Evolutionary conservation across 2,797 vertebrate genomes (phyloP).

Genomic region (Bryconaethiops microstoma): DNA sequence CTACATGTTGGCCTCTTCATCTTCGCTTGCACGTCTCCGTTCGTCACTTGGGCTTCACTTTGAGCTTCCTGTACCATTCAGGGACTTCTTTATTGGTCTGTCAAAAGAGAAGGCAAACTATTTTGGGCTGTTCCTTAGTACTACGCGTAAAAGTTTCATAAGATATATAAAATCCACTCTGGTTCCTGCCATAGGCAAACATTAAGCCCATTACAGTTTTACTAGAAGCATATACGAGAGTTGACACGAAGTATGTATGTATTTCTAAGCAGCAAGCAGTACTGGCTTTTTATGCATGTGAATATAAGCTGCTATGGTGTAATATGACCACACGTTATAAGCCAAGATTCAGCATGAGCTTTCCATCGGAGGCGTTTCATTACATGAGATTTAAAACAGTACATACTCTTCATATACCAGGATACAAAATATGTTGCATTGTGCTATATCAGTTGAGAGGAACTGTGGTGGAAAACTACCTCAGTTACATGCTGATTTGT

Average conservation of each 20-base stretch:
- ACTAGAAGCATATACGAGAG: constrained; percentile 5
- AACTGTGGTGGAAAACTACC: background rate
- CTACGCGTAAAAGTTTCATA: constrained; percentile 39
- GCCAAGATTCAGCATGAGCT: background rate
- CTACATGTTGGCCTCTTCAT: constrained; percentile 1
- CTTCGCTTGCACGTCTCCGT: constrained; percentile 29
- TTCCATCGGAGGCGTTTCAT: background rate
- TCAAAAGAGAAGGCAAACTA: constrained; percentile 33
- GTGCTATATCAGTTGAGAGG: no score
- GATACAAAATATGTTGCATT: background rate
- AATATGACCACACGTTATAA: constrained; percentile 11
- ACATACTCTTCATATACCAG: background rate
- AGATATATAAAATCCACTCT: constrained; percentile 15
- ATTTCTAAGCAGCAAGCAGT: constrained; percentile 2
- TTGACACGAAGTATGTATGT: background rate
- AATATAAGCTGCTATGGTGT: background rate
- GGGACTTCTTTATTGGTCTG: constrained; percentile 78
- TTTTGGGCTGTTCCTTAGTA: constrained; percentile 37
- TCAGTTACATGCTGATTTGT: background rate
- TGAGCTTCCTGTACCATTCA: constrained; percentile 69
- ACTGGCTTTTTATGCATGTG: background rate
- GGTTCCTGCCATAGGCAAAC: constrained; percentile 21
- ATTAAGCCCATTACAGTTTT: constrained; percentile 12
- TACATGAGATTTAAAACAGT: background rate
- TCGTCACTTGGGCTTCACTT: constrained; percentile 68